Evolutionary conservation across 2,113 vertebrate genomes (phyloP).

Genomic region (Epinephelus fuscoguttatus): DNA sequence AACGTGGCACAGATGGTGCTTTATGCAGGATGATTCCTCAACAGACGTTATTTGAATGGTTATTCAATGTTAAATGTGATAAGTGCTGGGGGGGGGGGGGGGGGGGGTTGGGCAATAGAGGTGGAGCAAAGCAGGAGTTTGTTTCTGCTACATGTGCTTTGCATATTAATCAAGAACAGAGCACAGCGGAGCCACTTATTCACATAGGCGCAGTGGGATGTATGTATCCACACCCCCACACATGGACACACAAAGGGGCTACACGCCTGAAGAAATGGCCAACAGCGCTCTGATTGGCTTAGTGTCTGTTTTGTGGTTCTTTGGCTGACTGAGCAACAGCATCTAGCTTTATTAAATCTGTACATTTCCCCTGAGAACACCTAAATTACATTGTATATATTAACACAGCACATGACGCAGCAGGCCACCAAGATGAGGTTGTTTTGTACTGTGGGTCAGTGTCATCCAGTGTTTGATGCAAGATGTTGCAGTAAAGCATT

Average conservation of each 20-base stretch:
- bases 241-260: conserved; percentile 1
- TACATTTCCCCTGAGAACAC: conserved; percentile 73
- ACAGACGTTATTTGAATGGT: conserved; percentile 79
- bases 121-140: conserved; percentile 58
- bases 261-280: conserved; percentile 22
- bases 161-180: conserved; percentile 65
- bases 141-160: conserved; percentile 65
- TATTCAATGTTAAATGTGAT: conserved; percentile 79
- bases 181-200: conserved; percentile 7
- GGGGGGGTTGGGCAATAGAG: conserved; percentile 9
- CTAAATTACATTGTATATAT: conserved; percentile 80
- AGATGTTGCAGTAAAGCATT: conserved; percentile 16
- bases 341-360: conserved; percentile 86
- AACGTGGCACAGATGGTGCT: conserved; percentile 77
- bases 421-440: conserved; percentile 58
- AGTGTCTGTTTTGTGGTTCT: conserved; percentile 66
- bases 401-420: conserved; percentile 68
- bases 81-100: conserved; percentile 49
- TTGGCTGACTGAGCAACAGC: conserved; percentile 73
- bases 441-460: conserved; percentile 36
- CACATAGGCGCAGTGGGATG: not conserved
- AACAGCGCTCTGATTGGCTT: conserved; percentile 80
- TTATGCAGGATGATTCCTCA: conserved; percentile 76
- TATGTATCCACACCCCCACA: conserved; percentile 11
- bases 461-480: conserved; percentile 27